Evolutionary conservation across 2,888 invertebrate genomes (phyloP).

Genomic region (Odontocerum albicorne): DNA sequence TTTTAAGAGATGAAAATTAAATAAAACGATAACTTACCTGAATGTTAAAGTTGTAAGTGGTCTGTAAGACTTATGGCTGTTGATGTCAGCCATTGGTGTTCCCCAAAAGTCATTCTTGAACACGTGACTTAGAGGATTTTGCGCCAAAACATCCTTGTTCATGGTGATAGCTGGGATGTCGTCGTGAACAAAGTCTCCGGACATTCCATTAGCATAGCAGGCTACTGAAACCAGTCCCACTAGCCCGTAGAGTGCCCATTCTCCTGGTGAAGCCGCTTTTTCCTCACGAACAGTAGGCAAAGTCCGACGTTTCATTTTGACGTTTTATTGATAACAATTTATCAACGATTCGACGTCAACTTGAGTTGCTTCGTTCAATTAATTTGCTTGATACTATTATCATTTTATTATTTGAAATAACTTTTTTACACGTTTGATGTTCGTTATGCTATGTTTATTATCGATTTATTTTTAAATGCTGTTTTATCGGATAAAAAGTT

Average conservation of each 20-base stretch:
- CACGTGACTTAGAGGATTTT: constrained; percentile 61
- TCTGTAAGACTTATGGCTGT: constrained; percentile 85
- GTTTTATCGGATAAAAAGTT: no score
- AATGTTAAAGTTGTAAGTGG: constrained; percentile 82
- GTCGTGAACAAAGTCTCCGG: constrained; percentile 86
- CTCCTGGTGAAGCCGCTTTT: constrained; percentile 48
- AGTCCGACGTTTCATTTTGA: constrained; percentile 52
- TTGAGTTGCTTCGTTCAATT: not conserved
- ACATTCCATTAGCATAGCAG: constrained; percentile 73
- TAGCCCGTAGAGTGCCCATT: constrained; percentile 64
- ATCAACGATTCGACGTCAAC: not conserved
- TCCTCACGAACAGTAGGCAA: constrained; percentile 54
- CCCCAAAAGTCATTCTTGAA: constrained; percentile 88
- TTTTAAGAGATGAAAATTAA: not conserved
- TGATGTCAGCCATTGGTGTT: constrained; percentile 78
- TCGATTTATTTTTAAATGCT: no score
- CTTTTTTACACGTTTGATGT: not conserved
- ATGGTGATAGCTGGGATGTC: constrained; percentile 82
- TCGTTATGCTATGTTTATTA: no score
- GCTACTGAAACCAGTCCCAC: constrained; percentile 68
- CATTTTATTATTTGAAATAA: no score
- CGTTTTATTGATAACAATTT: not conserved
- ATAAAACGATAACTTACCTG: constrained; percentile 62
- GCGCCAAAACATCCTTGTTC: constrained; percentile 78
- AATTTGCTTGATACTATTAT: not conserved